phyloP scores from a whole-genome alignment of 1,140 invertebrate species.

The Ganaspis sp. region DNA sequence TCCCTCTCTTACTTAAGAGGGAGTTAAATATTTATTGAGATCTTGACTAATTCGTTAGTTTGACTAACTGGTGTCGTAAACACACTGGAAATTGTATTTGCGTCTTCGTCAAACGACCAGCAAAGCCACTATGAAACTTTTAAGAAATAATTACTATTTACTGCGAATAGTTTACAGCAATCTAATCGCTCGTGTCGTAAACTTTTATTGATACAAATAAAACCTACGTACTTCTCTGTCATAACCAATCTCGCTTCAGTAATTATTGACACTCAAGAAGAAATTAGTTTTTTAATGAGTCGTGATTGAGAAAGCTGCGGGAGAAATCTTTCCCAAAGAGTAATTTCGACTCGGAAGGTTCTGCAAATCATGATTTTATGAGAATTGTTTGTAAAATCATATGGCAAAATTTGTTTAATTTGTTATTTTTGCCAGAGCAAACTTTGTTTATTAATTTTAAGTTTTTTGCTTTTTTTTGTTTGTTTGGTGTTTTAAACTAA shows the following conservation, averaged over 20 bases:
- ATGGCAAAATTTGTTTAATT: no score
- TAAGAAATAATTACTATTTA: constrained; percentile 1
- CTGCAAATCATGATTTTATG: no score
- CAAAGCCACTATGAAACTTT: not conserved
- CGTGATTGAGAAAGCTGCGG: not conserved
- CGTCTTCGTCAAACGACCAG: not conserved
- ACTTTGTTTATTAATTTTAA: no score
- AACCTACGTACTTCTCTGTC: not conserved
- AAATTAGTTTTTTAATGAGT: constrained; percentile 10
- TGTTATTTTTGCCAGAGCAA: no score
- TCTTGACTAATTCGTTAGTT: constrained; percentile 18
- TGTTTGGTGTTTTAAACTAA: no score
- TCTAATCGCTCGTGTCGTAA: not conserved
- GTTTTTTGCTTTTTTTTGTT: no score
- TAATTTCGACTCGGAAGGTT: no score
- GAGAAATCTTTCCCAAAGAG: not conserved
- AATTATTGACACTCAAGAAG: not conserved
- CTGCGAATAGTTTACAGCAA: constrained; percentile 1
- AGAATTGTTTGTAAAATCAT: no score
- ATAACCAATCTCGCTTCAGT: not conserved
- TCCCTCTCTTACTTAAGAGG: not conserved
- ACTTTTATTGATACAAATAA: constrained; percentile 11
- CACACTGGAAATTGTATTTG: not conserved
- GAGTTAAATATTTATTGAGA: constrained; percentile 26
- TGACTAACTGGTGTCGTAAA: constrained; percentile 17